Percentiles rank a stretch among this genome's conserved stretches.
Evolutionary conservation across 2,888 invertebrate genomes (phyloP).

Genomic region (Tiliacea aurago): DNA sequence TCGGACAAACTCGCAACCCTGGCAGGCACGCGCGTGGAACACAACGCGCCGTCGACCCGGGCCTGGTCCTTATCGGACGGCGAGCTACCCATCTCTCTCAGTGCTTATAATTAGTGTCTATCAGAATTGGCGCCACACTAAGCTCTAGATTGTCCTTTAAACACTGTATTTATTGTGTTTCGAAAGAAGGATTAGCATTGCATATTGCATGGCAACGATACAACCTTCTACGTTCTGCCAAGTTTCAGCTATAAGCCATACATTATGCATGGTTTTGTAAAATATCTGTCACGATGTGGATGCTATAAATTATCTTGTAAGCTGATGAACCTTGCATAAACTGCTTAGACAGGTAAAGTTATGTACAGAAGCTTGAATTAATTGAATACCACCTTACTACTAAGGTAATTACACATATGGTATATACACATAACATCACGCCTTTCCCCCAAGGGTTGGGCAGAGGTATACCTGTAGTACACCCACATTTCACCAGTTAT

Average conservation of each 20-base stretch:
- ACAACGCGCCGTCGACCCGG: no score
- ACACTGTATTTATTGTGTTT: slow-evolving; percentile 32
- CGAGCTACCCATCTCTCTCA: no score
- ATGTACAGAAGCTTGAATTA: neutral
- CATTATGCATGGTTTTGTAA: slow-evolving; percentile 47
- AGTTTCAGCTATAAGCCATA: slow-evolving; percentile 48
- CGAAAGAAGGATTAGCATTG: slow-evolving; percentile 37
- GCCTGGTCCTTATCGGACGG: no score
- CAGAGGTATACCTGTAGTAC: no score
- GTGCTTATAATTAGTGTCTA: slow-evolving; percentile 11
- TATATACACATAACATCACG: neutral
- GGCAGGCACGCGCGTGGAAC: no score
- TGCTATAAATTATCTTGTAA: slow-evolving; percentile 2
- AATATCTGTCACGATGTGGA: slow-evolving; percentile 20
- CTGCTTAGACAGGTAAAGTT: neutral
- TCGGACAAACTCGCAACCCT: no score
- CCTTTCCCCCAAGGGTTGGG: no score
- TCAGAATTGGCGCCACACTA: slow-evolving; percentile 1
- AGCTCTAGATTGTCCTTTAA: slow-evolving; percentile 20
- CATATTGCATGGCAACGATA: slow-evolving; percentile 23
- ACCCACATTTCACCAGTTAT: no score
- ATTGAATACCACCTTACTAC: neutral
- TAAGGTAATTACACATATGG: neutral
- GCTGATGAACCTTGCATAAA: slow-evolving; percentile 3
- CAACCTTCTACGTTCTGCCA: slow-evolving; percentile 47